phyloP scores from a whole-genome alignment of 2,797 vertebrate species.

The Macropus fuliginosus region DNA sequence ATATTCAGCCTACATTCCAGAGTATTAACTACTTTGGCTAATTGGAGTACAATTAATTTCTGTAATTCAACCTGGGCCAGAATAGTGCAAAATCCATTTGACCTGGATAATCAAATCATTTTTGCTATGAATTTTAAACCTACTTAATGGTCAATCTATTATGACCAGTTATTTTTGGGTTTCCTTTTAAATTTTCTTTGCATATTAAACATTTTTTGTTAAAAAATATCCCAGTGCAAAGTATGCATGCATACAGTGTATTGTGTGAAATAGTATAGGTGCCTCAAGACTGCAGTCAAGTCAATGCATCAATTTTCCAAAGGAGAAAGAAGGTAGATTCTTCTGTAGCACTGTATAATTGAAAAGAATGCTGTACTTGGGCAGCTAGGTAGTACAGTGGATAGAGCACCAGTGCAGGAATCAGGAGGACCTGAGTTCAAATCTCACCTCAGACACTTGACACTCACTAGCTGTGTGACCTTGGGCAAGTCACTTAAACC shows the following conservation, averaged over 20 bases:
- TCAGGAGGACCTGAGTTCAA: too few relatives aligned
- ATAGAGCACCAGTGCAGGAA: too few relatives aligned
- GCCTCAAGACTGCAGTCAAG: background rate
- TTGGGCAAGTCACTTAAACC: too few relatives aligned
- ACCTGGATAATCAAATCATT: constrained; percentile 74
- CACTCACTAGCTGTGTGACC: too few relatives aligned
- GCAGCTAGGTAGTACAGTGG: too few relatives aligned
- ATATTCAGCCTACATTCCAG: constrained; percentile 61
- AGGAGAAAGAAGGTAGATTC: background rate
- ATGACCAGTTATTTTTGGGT: constrained; percentile 74
- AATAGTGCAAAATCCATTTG: constrained; percentile 76
- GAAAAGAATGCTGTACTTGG: background rate
- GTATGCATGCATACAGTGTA: constrained; percentile 52
- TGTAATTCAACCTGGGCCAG: constrained; percentile 70
- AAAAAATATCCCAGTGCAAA: constrained; percentile 63
- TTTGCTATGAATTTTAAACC: constrained; percentile 74
- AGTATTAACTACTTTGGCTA: constrained; percentile 73
- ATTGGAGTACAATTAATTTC: constrained; percentile 78
- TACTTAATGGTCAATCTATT: constrained; percentile 75
- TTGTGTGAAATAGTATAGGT: background rate
- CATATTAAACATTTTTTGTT: constrained; percentile 70
- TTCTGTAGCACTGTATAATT: background rate
- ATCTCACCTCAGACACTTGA: too few relatives aligned
- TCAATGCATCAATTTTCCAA: background rate
- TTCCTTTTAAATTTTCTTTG: constrained; percentile 72